Conservation (phyloP, 2,888 invertebrate genomes). For the Troides oblongomaculatus region DNA sequence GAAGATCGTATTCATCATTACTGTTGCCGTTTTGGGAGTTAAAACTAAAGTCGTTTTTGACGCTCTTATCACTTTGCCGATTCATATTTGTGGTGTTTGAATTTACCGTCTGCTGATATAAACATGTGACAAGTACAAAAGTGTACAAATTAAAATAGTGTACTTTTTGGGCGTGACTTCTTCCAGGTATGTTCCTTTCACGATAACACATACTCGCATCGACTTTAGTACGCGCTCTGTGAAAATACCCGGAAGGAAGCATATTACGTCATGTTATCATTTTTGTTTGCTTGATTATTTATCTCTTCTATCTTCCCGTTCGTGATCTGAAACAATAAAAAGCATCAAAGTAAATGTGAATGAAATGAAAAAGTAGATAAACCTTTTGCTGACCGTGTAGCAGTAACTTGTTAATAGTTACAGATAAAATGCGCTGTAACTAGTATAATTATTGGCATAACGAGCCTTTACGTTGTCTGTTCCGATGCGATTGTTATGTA, state of each 20-base stretch:
- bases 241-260: constrained; percentile 52
- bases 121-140: constrained; percentile 51
- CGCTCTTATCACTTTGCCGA: constrained; percentile 48
- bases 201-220: constrained; percentile 57
- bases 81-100: constrained; percentile 74
- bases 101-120: constrained; percentile 60
- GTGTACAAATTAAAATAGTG: constrained; percentile 60
- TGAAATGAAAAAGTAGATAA: too few species aligned
- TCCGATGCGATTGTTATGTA: too few species aligned
- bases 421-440: too few species aligned
- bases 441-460: too few species aligned
- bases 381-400: too few species aligned
- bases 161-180: constrained; percentile 44
- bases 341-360: not conserved
- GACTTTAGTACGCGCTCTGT: constrained; percentile 54
- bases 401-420: too few species aligned
- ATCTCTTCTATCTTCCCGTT: constrained; percentile 37
- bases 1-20: constrained; percentile 58
- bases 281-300: constrained; percentile 45
- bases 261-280: constrained; percentile 74
- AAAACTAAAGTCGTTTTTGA: constrained; percentile 41
- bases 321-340: constrained; percentile 64
- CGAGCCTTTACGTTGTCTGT: too few species aligned
- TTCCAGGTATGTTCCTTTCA: constrained; percentile 39
- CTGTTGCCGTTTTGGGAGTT: constrained; percentile 50